These are phyloP conservation scores for Poecilia picta DNA, from an alignment of 2,797 vertebrate genomes.

Conservation along the genomic window DNA sequence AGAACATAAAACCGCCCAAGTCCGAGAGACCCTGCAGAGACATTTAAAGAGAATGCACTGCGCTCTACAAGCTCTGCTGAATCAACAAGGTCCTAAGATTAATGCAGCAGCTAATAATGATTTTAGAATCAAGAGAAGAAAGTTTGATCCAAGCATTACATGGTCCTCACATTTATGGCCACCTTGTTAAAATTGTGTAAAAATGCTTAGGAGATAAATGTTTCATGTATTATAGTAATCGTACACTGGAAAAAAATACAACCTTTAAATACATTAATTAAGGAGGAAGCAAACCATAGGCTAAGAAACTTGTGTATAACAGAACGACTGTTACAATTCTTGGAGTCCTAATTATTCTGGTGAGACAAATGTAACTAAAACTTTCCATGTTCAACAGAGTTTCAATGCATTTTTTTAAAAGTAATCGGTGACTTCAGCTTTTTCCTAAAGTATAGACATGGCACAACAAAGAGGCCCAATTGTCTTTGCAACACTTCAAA, in stretches of 20 bases:
- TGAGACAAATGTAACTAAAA: not conserved
- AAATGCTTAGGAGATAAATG: not conserved
- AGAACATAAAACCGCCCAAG: conserved; percentile 77
- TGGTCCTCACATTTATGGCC: not conserved
- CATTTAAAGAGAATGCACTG: conserved; percentile 44
- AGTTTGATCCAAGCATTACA: conserved; percentile 19
- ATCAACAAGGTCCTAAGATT: conserved; percentile 62
- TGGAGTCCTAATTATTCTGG: not conserved
- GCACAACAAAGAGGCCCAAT: not conserved
- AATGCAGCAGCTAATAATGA: conserved; percentile 56
- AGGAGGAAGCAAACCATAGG: not conserved
- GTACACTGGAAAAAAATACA: not conserved
- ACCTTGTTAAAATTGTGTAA: not conserved
- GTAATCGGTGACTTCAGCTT: not conserved
- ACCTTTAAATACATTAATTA: not conserved
- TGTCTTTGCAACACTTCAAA: not conserved
- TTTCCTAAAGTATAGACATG: not conserved
- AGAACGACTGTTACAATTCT: not conserved
- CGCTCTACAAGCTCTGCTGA: conserved; percentile 67
- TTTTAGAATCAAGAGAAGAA: conserved; percentile 55
- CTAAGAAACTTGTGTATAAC: not conserved
- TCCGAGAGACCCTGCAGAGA: conserved; percentile 48
- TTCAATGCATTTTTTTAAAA: not conserved
- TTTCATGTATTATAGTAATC: not conserved
- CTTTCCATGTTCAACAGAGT: not conserved